Conservation (phyloP, 2,113 vertebrate species). For the Saimiri boliviensis region DNA sequence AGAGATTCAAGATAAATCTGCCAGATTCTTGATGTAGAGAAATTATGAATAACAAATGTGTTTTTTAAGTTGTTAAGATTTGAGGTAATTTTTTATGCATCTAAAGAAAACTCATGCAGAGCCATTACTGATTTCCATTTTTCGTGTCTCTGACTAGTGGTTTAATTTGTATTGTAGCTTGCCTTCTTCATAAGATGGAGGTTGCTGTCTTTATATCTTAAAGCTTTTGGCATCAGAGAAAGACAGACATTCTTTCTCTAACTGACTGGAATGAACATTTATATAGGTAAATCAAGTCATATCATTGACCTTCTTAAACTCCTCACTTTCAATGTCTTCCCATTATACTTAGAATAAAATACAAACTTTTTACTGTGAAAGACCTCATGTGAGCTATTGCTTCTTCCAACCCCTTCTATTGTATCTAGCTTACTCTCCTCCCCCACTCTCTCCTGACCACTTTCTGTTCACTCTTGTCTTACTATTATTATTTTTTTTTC, state of each 20-base stretch:
- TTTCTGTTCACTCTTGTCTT: background rate
- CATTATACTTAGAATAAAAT: background rate
- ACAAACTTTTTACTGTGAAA: background rate
- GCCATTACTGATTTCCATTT: background rate
- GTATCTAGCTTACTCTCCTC: no score
- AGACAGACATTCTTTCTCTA: background rate
- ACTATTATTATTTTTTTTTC: background rate
- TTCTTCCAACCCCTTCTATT: background rate
- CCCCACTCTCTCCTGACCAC: rapidly evolving
- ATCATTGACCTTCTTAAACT: background rate
- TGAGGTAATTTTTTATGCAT: background rate
- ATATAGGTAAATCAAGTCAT: background rate
- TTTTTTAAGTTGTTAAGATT: background rate
- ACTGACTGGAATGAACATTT: background rate
- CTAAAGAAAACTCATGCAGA: background rate
- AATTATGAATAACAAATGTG: background rate
- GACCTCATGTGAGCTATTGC: background rate
- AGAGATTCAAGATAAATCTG: background rate
- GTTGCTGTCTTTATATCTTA: background rate
- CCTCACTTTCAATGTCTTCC: background rate
- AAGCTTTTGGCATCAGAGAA: background rate
- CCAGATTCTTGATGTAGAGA: background rate
- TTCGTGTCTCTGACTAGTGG: background rate
- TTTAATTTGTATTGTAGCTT: background rate
- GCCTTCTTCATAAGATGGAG: background rate